Evolutionary conservation across 2,797 vertebrate species (phyloP), one percentile per base, ranked within the genome.

Genomic region (Girardinus metallicus): DNA sequence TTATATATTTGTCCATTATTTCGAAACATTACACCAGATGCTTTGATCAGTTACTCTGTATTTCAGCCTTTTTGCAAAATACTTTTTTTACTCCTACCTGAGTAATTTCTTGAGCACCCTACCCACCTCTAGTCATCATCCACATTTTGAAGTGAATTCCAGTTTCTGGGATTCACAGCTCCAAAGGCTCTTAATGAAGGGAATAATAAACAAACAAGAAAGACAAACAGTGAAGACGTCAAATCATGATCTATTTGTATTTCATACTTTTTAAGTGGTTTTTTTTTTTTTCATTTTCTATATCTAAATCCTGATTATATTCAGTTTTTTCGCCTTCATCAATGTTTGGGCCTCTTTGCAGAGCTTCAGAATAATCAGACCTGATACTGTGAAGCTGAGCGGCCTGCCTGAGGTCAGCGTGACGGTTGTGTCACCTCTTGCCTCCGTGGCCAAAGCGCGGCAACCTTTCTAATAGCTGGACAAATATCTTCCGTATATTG

Each of bases 401-500:
- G 36, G 29, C 49, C 12, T 64, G 60, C 18, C 29, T 18, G 47
- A 78, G 81, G 83, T 87, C 79, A 81, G 7, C 31, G 43, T 43
- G 76, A 78, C 34, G 57, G 29, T 41, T 47, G 46, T 77, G 70
- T 89, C 87, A 76, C 80, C 72, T 87, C 53, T 82, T 43, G 2
- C 73, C 78, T 87, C 57, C 44, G 18, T 80, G 66, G 70, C 41
- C 77, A 81, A 73, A 86, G 73, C 57, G 75, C 41, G n/a, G 29
- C 31, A 49, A 90, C 88, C 88, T 89, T 90, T 87, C 84, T 80
- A 75, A 75, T 85, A 83, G 31, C 73, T 60, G 26, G 23, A n/a
- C 68, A 91, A 85, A 91, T 80, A 85, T 79, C 83, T 83, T 89
- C 86, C 84, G 79, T 91, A 91, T 90, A 92, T 88, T 92, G 88